Base-by-base conservation (phyloP, 2,888 invertebrate species). In the Trilocha varians region DNA sequence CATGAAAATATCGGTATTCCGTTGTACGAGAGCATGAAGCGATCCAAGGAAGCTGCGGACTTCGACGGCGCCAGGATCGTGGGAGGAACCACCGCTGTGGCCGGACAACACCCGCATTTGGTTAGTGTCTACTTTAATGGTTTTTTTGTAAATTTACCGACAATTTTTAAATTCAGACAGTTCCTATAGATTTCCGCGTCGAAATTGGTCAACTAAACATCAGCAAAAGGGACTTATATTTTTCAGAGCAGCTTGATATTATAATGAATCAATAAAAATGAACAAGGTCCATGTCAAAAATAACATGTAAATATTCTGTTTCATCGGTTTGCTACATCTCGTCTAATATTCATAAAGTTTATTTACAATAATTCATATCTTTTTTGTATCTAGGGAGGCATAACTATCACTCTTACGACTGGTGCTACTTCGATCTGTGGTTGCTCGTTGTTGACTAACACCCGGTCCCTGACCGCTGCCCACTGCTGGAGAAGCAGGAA, bases 401-500 rank as follows among this genome's bases (percentile, higher is more conserved):
- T 65, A 32, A 48, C 62, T 34, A 60, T 66, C 48, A 57, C 53
- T 8, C 47, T 66, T 54, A 53, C 53, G 34, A 39, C 46, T 2
- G 64, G 63, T 14, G 46, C 37, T 13, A 59, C 55, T 3, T 59
- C 64, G 0, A 61, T 64, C 32, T 59, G 66, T 47, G 59, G 59
- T 47, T 53, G 62, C 11, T 56, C 65, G 13, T 52, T 62, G 58
- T 43, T 65, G 48, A 48, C 42, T 37, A 58, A 55, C 52, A 57
- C 53, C 3, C 57, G 55, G 35, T 48, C 60, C 4, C 50, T 64
- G 36, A 63, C 65, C 4, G 62, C 62, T 3, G 61, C 63, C 13
- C 65, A 72, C 48, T 72, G 70, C 54, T 70, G 71, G 73, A 49
- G 50, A 34, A 58, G 65, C 46, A 52, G 60, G 3, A 43, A 50